These are phyloP conservation scores for Esox niger DNA, from an alignment of 2,113 vertebrate genomes.

Conservation along the genomic window DNA sequence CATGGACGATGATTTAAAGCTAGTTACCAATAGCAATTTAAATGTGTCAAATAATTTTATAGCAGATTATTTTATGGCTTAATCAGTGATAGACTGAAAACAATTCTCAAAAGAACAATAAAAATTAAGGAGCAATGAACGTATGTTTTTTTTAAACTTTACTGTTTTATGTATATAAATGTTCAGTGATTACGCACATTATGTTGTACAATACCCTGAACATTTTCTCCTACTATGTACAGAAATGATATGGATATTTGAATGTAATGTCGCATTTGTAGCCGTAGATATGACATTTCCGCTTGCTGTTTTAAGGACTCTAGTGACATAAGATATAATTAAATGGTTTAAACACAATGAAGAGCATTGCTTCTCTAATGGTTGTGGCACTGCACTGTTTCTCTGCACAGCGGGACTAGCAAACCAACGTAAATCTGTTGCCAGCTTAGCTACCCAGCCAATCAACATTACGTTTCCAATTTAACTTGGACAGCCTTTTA, in stretches of 20 bases:
- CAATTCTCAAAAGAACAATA: too few relatives aligned
- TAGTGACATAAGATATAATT: not conserved
- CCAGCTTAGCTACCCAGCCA: not conserved
- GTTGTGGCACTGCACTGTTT: not conserved
- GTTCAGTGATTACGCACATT: too few relatives aligned
- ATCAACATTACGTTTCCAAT: slow-evolving; percentile 32
- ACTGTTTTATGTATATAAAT: too few relatives aligned
- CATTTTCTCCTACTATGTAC: not conserved
- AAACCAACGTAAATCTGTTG: not conserved
- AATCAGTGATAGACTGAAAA: too few relatives aligned
- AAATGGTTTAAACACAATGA: not conserved
- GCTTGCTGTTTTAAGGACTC: not conserved
- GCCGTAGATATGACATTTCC: not conserved
- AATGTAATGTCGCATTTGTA: not conserved
- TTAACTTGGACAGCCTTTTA: slow-evolving; percentile 7
- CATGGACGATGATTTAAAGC: slow-evolving; percentile 15
- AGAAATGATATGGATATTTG: not conserved
- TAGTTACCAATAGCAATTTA: not conserved
- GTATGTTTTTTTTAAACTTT: too few relatives aligned
- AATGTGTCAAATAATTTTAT: not conserved
- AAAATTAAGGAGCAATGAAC: too few relatives aligned
- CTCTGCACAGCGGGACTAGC: not conserved
- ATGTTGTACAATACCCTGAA: too few relatives aligned
- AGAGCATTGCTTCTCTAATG: not conserved
- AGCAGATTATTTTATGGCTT: too few relatives aligned